Evolutionary conservation across 2,113 vertebrate genomes (phyloP).

Genomic region (Sinocyclocheilus grahami): DNA sequence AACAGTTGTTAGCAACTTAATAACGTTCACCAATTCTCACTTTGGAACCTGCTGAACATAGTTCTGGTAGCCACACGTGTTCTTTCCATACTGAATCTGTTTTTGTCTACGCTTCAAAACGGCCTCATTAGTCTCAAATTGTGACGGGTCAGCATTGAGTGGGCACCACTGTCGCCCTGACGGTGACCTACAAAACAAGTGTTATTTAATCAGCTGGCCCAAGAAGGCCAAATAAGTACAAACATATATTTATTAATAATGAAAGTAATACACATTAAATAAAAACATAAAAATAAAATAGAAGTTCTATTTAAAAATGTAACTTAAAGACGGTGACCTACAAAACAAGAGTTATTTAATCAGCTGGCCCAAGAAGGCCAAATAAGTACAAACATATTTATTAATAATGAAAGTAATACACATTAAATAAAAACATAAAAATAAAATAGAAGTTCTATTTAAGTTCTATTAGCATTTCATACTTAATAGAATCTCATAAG

Average conservation of each 20-base stretch:
- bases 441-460: no score
- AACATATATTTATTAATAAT: background rate
- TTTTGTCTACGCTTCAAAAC: slow-evolving; percentile 81
- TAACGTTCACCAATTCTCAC: slow-evolving; percentile 59
- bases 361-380: background rate
- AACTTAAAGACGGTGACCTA: slow-evolving; percentile 60
- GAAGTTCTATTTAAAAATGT: no score
- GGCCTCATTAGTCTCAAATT: slow-evolving; percentile 77
- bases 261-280: no score
- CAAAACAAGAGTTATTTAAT: background rate
- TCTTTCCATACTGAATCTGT: slow-evolving; percentile 86
- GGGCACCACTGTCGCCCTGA: slow-evolving; percentile 57
- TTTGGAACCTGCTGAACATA: slow-evolving; percentile 83
- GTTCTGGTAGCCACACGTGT: slow-evolving; percentile 82
- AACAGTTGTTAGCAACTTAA: background rate
- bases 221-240: background rate
- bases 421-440: no score
- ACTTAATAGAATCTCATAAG: no score
- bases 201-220: background rate
- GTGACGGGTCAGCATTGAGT: slow-evolving; percentile 65
- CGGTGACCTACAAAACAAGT: slow-evolving; percentile 48
- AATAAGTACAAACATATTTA: background rate
- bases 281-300: no score
- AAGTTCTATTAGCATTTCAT: no score
- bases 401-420: background rate